phyloP scores from a whole-genome alignment of 2,113 vertebrate genomes.

The Chionomys nivalis region DNA sequence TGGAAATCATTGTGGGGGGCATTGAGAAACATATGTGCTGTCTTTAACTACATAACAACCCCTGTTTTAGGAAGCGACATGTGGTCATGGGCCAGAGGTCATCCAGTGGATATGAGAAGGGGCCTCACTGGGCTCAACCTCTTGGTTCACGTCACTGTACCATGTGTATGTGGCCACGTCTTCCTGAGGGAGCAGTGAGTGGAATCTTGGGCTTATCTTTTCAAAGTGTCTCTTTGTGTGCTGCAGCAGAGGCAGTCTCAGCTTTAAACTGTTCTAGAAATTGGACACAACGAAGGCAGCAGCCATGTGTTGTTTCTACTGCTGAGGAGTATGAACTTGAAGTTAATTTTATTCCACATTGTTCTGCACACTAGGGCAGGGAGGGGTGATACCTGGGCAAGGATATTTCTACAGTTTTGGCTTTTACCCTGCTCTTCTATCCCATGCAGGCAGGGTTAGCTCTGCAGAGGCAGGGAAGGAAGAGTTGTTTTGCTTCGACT shows the following conservation, averaged over 20 bases:
- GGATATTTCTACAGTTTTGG: background rate
- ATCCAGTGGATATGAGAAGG: no score
- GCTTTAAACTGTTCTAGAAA: background rate
- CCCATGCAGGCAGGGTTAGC: no score
- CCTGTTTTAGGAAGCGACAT: background rate
- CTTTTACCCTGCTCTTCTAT: fast-evolving
- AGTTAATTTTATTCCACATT: background rate
- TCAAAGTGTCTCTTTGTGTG: background rate
- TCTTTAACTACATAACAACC: background rate
- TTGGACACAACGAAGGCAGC: background rate
- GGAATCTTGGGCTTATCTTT: background rate
- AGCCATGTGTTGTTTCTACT: background rate
- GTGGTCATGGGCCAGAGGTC: background rate
- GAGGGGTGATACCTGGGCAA: fast-evolving
- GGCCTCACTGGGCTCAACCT: fast-evolving
- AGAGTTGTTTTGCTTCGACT: background rate
- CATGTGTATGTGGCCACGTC: background rate
- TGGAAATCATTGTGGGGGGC: background rate
- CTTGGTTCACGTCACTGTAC: fast-evolving
- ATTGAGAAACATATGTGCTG: fast-evolving
- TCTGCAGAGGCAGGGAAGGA: background rate
- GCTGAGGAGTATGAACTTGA: background rate
- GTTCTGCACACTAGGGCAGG: background rate
- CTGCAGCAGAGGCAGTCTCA: background rate
- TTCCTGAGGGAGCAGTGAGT: background rate